phyloP scores from a whole-genome alignment of 2,888 invertebrate species.

The Drosophila quinaria region DNA sequence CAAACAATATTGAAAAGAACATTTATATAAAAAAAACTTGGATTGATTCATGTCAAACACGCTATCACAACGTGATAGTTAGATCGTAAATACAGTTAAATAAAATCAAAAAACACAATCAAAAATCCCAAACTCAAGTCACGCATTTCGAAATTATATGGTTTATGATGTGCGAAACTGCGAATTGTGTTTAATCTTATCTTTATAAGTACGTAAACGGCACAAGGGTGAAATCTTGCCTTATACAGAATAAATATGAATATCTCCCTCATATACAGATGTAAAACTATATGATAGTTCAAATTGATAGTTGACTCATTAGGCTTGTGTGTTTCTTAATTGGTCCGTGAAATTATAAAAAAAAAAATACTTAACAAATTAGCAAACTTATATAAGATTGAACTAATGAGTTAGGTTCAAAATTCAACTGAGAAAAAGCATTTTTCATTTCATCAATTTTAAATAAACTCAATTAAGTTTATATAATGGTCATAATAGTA shows the following conservation, averaged over 20 bases:
- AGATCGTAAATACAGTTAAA: constrained; percentile 21
- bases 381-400: neutral
- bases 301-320: neutral
- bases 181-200: constrained; percentile 20
- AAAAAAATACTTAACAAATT: neutral
- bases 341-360: neutral
- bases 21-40: neutral
- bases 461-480: neutral
- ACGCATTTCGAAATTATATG: constrained; percentile 56
- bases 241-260: neutral
- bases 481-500: neutral
- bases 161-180: constrained; percentile 63
- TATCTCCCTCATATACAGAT: neutral
- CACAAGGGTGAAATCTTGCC: constrained; percentile 47
- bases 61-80: constrained; percentile 44
- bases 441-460: neutral
- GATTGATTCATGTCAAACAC: constrained; percentile 29
- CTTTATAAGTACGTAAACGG: constrained; percentile 20
- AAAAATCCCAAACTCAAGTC: constrained; percentile 43
- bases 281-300: constrained; percentile 18
- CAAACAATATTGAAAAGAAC: constrained; percentile 18
- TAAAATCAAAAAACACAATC: constrained; percentile 18
- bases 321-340: neutral
- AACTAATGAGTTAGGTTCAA: neutral
- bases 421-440: neutral